Evolutionary conservation across 2,888 invertebrate genomes (phyloP).

Genomic region (Branchinecta sandiegonensis): DNA sequence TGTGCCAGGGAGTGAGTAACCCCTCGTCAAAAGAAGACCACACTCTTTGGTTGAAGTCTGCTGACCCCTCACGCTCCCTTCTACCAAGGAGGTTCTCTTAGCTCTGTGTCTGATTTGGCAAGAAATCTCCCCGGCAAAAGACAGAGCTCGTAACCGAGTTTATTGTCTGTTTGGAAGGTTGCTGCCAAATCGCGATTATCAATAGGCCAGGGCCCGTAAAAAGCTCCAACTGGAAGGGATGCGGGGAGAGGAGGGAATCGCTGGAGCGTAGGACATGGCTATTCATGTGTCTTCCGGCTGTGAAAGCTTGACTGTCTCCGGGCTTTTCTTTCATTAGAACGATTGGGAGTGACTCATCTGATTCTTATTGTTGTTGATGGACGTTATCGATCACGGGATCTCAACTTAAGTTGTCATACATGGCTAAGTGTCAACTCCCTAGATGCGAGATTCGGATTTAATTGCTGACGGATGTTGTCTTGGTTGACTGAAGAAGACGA

Average conservation of each 20-base stretch:
- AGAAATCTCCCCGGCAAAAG: too few relatives aligned
- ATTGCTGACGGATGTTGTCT: too few relatives aligned
- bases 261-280: constrained; percentile 5
- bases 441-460: too few relatives aligned
- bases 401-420: too few relatives aligned
- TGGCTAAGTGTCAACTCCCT: too few relatives aligned
- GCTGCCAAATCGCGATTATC: constrained; percentile 13
- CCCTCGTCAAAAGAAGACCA: too few relatives aligned
- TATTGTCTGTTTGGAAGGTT: not conserved
- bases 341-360: constrained; percentile 17
- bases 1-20: too few relatives aligned
- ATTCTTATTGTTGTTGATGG: not conserved
- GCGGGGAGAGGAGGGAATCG: not conserved
- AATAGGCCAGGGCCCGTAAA: not conserved
- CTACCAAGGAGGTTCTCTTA: too few relatives aligned
- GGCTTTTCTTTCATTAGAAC: constrained; percentile 6
- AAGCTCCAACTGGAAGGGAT: not conserved
- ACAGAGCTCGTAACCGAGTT: not conserved
- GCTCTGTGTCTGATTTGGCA: too few relatives aligned
- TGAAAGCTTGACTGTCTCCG: not conserved
- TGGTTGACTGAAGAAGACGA: too few relatives aligned
- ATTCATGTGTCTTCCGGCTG: constrained; percentile 11
- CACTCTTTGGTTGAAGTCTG: too few relatives aligned
- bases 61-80: too few relatives aligned
- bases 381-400: constrained; percentile 1